Conservation (phyloP, 2,797 vertebrate species). For the Zenarchopterus dispar region DNA sequence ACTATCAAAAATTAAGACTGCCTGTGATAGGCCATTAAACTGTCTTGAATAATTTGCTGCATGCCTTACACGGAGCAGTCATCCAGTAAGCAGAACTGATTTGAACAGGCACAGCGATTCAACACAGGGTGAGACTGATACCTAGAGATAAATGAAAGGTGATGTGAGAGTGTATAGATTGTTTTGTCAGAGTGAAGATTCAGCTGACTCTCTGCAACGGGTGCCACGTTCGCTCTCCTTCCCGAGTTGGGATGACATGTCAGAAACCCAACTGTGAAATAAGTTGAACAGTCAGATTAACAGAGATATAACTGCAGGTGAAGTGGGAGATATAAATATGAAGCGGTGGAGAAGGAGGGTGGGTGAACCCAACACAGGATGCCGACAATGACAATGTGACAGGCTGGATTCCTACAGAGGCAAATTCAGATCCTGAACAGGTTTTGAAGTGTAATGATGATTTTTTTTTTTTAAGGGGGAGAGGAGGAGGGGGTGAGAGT, state of each 20-base stretch:
- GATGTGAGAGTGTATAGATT: constrained; percentile 65
- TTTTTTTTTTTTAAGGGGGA: background rate
- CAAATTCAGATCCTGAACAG: constrained; percentile 1
- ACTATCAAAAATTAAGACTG: background rate
- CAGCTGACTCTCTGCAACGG: constrained; percentile 57
- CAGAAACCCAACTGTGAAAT: constrained; percentile 67
- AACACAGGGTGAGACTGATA: constrained; percentile 47
- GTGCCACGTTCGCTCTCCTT: constrained; percentile 53
- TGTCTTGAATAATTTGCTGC: constrained; percentile 27
- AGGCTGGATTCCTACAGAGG: constrained; percentile 28
- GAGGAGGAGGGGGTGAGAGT: too few relatives aligned
- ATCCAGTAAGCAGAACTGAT: constrained; percentile 59
- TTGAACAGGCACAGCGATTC: constrained; percentile 60
- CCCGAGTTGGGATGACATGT: constrained; percentile 45
- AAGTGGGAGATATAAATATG: constrained; percentile 31
- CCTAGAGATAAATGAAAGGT: constrained; percentile 63
- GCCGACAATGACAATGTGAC: constrained; percentile 8
- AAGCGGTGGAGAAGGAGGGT: constrained; percentile 6
- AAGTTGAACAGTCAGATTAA: constrained; percentile 66
- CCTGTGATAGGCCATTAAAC: constrained; percentile 19
- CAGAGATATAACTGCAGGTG: constrained; percentile 55
- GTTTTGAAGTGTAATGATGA: constrained; percentile 14
- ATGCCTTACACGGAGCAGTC: constrained; percentile 27
- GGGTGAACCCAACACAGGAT: constrained; percentile 12
- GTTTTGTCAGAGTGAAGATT: constrained; percentile 69